Conservation (phyloP, 2,888 invertebrate species). For the Leucozona laternaria region DNA sequence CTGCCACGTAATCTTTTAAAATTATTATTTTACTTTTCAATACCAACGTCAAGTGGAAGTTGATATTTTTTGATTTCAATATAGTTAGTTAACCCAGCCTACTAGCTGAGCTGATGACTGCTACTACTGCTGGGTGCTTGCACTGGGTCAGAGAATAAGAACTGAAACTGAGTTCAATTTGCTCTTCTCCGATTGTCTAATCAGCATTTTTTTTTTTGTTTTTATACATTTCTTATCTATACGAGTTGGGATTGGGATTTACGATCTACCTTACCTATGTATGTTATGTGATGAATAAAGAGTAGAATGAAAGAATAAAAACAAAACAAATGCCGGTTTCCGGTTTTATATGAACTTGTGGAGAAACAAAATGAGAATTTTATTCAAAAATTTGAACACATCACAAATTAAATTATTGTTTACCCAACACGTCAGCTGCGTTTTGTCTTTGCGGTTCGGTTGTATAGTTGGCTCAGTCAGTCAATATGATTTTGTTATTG, state of each 20-base stretch:
- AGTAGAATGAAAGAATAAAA: slow-evolving; percentile 33
- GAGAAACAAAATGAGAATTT: not conserved
- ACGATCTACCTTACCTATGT: not conserved
- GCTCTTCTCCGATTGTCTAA: slow-evolving; percentile 6
- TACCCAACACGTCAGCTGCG: slow-evolving; percentile 34
- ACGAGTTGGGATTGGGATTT: not conserved
- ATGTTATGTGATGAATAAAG: not conserved
- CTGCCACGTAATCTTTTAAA: slow-evolving; percentile 18
- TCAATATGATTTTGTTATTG: slow-evolving; percentile 3
- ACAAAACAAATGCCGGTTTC: slow-evolving; percentile 52
- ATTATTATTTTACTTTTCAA: not conserved
- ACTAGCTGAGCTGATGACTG: not conserved
- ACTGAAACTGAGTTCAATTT: not conserved
- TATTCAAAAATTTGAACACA: slow-evolving; percentile 6
- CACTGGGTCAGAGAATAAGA: not conserved
- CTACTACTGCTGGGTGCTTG: not conserved
- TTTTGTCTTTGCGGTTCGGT: not conserved
- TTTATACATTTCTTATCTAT: slow-evolving; percentile 3
- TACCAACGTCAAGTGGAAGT: not conserved
- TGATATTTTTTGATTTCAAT: not conserved
- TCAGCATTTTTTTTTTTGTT: slow-evolving; percentile 5
- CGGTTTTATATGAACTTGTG: slow-evolving; percentile 9
- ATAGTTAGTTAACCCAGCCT: not conserved
- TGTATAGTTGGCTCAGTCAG: not conserved
- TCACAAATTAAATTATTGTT: slow-evolving; percentile 26